Evolutionary conservation across 2,113 vertebrate species (phyloP).

Genomic region (human): GRCh38 chr3:49661001-49661500

Average conservation of each 20-base stretch:
- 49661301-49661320: slow-evolving; percentile 96
- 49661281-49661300: slow-evolving; percentile 96
- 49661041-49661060: slow-evolving; percentile 90
- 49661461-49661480: slow-evolving; percentile 89
- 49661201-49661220: slow-evolving; percentile 86
- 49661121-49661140: slow-evolving; percentile 86
- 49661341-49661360: slow-evolving; percentile 89
- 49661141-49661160: slow-evolving; percentile 90
- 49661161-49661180: slow-evolving; percentile 89
- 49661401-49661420: slow-evolving; percentile 91
- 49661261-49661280: slow-evolving; percentile 91
- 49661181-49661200: slow-evolving; percentile 89
- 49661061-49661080: slow-evolving; percentile 90
- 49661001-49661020: slow-evolving; percentile 90
- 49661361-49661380: slow-evolving; percentile 87
- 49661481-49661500: slow-evolving; percentile 90
- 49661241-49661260: slow-evolving; percentile 88
- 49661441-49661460: slow-evolving; percentile 85
- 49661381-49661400: slow-evolving; percentile 81
- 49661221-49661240: slow-evolving; percentile 87
- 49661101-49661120: slow-evolving; percentile 88
- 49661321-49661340: slow-evolving; percentile 96
- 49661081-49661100: slow-evolving; percentile 87
- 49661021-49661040: slow-evolving; percentile 88
- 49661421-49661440: slow-evolving; percentile 86